A percentile compares a stretch with the other conserved stretches of the same genome.
Conservation (phyloP, 2,797 vertebrate genomes). For the Diplodus sargus region DNA sequence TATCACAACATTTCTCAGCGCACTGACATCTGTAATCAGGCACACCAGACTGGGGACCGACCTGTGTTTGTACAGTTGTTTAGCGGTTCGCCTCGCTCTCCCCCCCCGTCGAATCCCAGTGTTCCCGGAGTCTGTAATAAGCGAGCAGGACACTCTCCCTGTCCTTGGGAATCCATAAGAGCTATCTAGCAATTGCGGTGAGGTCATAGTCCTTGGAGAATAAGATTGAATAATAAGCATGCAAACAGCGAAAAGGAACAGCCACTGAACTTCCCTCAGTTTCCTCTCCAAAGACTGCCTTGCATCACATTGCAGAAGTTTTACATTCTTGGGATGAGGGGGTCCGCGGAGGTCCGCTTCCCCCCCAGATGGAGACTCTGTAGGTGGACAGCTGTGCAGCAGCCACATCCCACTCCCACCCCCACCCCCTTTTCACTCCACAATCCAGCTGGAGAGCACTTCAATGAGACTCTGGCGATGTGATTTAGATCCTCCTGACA, state of each 20-base stretch:
- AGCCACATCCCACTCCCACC: conserved; percentile 28
- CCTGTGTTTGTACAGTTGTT: conserved; percentile 79
- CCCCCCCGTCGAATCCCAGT: conserved; percentile 43
- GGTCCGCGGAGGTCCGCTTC: conserved; percentile 30
- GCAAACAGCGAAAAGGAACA: conserved; percentile 32
- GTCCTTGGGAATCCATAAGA: conserved; percentile 64
- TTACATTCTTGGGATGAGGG: conserved; percentile 34
- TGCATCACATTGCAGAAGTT: conserved; percentile 46
- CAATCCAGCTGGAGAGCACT: conserved; percentile 64
- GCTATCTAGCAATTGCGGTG: conserved; percentile 63
- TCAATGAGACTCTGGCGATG: conserved; percentile 35
- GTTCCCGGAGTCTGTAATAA: conserved; percentile 70
- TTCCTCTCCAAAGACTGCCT: conserved; percentile 58
- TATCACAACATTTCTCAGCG: conserved; percentile 55
- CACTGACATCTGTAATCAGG: conserved; percentile 71
- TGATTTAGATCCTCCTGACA: conserved; percentile 64
- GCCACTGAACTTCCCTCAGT: conserved; percentile 39
- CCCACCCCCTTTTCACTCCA: conserved; percentile 11
- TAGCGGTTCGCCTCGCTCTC: conserved; percentile 58
- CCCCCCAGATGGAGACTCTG: conserved; percentile 55
- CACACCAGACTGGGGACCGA: conserved; percentile 54
- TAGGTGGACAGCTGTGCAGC: conserved; percentile 74
- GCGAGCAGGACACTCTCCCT: conserved; percentile 47
- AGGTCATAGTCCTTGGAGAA: conserved; percentile 53
- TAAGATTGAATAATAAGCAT: conserved; percentile 62